Percentiles rank a stretch among this genome's conserved stretches.
Conservation (phyloP, 2,888 invertebrate species). For the Tricholauxania praeusta region DNA sequence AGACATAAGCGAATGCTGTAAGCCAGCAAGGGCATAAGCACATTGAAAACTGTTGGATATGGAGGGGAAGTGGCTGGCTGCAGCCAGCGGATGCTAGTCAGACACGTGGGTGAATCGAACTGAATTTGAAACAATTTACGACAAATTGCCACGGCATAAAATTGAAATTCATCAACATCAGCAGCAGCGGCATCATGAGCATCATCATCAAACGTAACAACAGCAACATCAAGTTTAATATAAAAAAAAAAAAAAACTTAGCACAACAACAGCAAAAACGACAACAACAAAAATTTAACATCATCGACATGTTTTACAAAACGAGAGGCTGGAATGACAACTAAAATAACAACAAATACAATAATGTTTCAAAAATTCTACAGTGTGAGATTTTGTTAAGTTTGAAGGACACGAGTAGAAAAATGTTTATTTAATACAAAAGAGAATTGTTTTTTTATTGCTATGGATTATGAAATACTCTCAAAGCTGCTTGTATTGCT, state of each 20-base stretch:
- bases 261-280: slow-evolving; percentile 36
- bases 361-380: no score
- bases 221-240: not conserved
- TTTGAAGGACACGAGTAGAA: no score
- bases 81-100: not conserved
- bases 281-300: slow-evolving; percentile 36
- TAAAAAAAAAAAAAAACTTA: not conserved
- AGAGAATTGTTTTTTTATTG: no score
- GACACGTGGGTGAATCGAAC: slow-evolving; percentile 2
- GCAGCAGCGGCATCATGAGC: slow-evolving; percentile 53
- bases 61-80: no score
- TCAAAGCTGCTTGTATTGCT: no score
- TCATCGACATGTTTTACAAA: slow-evolving; percentile 33
- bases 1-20: no score
- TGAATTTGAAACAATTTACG: no score
- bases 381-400: no score
- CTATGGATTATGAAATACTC: no score
- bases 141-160: slow-evolving; percentile 49
- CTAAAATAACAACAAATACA: slow-evolving; percentile 16
- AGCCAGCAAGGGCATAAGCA: no score
- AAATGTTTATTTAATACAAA: no score
- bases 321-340: slow-evolving; percentile 3
- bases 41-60: no score
- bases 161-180: slow-evolving; percentile 46
- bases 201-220: slow-evolving; percentile 44